Evolutionary conservation across 1,140 invertebrate genomes (phyloP), one percentile per base, ranked within the genome.

Genomic region (Macrotrachela quadricornifera): DNA sequence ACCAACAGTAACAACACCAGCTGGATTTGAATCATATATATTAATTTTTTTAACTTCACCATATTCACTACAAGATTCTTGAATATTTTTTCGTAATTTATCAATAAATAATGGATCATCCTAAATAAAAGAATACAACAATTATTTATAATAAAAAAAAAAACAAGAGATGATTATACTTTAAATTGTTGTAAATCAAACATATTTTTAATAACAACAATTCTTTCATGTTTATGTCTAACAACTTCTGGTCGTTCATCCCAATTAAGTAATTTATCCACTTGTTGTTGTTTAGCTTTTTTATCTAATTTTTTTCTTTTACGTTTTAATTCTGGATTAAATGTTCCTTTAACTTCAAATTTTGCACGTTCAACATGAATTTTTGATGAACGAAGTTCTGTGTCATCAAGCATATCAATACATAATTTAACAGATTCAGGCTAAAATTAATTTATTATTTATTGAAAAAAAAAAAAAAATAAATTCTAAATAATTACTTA

Each of bases 261-360:
- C 51, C 51, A 53, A 43, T 53, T 44, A 10, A 53, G 39, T 10
- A 53, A 6, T 41, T 38, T 10, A 17, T 38, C 14, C 38, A 46
- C 43, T 53, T 53, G 21, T 30, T 8, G 21, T 53, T 53, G 45
- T 47, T 44, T 46, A 9, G 46, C 37, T 43, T 53, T 53, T 46
- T 53, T 44, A 39, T 46, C 13, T 10, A 53, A 42, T 48, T 71
- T 73, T 56, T 74, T 74, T 62, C 81, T 80, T 64, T 80, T 83
- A 63, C 82, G 88, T 40, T 60, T 71, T 38, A 74, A 58, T 64
- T 82, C 85, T 11, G 92, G 88, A 75, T 99, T 84, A 68, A 85
- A 99, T 47, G 81, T 74, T 13, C 92, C 94, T 69, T 95, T 95
- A 73, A 91, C 73, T 64, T 90, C 78, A 64, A 99, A 99, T 61